Evolutionary conservation across 92 coral and sea anemone species (phyloP).

Genomic region (Porites rus): DNA sequence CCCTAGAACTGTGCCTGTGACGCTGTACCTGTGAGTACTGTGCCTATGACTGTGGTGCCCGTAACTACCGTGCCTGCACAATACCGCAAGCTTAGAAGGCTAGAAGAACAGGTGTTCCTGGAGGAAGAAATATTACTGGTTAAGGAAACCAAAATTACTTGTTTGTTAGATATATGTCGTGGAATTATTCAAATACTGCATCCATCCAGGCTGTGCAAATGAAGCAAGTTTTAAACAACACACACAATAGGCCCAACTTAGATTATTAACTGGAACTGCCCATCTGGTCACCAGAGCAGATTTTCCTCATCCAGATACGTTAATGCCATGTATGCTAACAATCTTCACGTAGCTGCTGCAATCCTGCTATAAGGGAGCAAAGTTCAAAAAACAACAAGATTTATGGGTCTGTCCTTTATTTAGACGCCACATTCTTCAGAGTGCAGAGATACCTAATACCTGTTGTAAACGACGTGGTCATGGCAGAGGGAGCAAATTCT

Average conservation of each 20-base stretch:
- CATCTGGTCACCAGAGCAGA: constrained; percentile 38
- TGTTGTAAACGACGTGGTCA: constrained; percentile 51
- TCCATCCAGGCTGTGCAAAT: constrained; percentile 24
- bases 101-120: background rate
- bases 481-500: constrained; percentile 26
- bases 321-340: constrained; percentile 43
- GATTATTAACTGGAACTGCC: constrained; percentile 36
- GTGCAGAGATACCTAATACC: constrained; percentile 42
- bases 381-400: constrained; percentile 28
- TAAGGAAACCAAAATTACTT: constrained; percentile 11
- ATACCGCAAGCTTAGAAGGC: background rate
- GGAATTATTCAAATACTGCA: constrained; percentile 13
- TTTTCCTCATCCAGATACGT: constrained; percentile 32
- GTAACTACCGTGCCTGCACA: too few species aligned
- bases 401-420: constrained; percentile 31
- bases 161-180: constrained; percentile 2
- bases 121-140: constrained; percentile 13
- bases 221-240: background rate
- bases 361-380: constrained; percentile 6
- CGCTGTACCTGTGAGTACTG: background rate
- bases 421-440: constrained; percentile 28
- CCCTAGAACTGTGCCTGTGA: background rate
- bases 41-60: too few species aligned
- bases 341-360: constrained; percentile 48
- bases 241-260: constrained; percentile 29